phyloP scores from a whole-genome alignment of 1,140 invertebrate species.

The Drosophila virilis region DNA sequence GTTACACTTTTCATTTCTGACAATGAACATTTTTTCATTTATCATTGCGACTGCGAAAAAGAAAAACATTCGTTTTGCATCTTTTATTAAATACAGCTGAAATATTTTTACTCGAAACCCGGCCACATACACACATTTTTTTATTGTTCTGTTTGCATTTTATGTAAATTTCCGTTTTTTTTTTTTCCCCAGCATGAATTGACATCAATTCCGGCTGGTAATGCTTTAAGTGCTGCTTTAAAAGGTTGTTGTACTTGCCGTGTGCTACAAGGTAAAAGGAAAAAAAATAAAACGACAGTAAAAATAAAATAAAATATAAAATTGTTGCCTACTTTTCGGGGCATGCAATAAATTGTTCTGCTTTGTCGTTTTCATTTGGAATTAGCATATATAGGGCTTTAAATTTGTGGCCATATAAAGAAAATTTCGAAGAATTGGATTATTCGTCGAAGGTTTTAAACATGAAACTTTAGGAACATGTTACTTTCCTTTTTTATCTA shows the following conservation, averaged over 20 bases:
- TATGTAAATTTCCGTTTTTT: constrained; percentile 3
- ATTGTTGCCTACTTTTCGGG: constrained; percentile 42
- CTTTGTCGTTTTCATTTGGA: no score
- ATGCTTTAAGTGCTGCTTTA: constrained; percentile 29
- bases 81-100: constrained; percentile 36
- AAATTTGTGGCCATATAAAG: background rate
- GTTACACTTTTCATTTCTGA: constrained; percentile 43
- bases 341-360: background rate
- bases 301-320: background rate
- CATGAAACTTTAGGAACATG: no score
- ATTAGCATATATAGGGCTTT: constrained; percentile 1
- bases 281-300: background rate
- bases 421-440: background rate
- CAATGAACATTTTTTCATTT: constrained; percentile 32
- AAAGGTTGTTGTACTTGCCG: constrained; percentile 23
- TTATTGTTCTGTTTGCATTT: constrained; percentile 31
- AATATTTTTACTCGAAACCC: constrained; percentile 12
- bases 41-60: background rate
- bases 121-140: background rate
- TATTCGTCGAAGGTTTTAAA: background rate
- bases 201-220: background rate
- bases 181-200: background rate
- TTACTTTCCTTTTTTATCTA: no score
- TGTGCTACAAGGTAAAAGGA: background rate
- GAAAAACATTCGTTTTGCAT: constrained; percentile 20